Evolutionary conservation across 2,797 vertebrate species (phyloP).

Genomic region (Triplophysa bombifrons): DNA sequence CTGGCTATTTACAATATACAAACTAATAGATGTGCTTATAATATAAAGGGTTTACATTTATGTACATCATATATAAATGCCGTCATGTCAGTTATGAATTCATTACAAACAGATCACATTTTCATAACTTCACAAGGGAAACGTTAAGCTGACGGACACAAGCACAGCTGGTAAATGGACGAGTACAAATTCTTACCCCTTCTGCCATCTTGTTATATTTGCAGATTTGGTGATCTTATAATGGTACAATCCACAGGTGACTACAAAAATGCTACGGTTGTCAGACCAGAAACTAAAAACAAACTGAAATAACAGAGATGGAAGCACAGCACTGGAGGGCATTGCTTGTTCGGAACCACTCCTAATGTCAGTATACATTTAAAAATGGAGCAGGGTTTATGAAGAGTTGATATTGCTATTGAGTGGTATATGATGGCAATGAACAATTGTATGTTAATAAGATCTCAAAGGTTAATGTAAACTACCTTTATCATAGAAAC

Average conservation of each 20-base stretch:
- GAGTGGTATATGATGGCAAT: not conserved
- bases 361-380: conserved; percentile 19
- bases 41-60: conserved; percentile 84
- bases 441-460: conserved; percentile 17
- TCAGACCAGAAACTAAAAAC: not conserved
- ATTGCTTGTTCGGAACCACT: not conserved
- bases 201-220: conserved; percentile 36
- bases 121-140: conserved; percentile 67
- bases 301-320: not conserved
- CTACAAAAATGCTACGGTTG: conserved; percentile 14
- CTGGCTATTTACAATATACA: conserved; percentile 83
- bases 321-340: conserved; percentile 24
- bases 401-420: not conserved
- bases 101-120: conserved; percentile 67
- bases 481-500: conserved; percentile 8
- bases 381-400: conserved; percentile 3
- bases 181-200: conserved; percentile 51
- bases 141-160: conserved; percentile 51
- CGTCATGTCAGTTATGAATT: conserved; percentile 73
- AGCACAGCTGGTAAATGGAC: conserved; percentile 62
- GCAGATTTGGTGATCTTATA: conserved; percentile 15
- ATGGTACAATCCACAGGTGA: conserved; percentile 10
- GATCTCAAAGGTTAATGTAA: conserved; percentile 11
- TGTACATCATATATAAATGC: conserved; percentile 83
- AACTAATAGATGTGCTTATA: conserved; percentile 80